Evolutionary conservation across 2,113 vertebrate genomes (phyloP).

Genomic region (Perccottus glenii): DNA sequence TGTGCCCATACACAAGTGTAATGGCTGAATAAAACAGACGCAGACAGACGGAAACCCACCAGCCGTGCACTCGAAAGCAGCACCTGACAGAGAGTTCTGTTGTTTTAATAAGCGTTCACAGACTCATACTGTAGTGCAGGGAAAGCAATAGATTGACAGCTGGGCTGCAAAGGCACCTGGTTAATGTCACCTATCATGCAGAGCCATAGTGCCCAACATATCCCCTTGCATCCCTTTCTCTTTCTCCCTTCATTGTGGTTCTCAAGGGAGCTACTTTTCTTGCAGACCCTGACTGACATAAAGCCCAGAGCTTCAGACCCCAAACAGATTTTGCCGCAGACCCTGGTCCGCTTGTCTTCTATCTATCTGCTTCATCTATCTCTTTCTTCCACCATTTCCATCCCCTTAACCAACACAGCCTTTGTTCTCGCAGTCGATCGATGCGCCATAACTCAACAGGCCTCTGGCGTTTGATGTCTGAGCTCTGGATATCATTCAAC

Average conservation of each 20-base stretch:
- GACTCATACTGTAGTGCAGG: conserved; percentile 36
- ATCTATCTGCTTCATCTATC: conserved; percentile 72
- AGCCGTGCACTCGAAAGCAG: conserved; percentile 35
- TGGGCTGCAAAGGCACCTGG: conserved; percentile 72
- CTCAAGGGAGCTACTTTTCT: conserved; percentile 74
- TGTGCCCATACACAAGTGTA: conserved; percentile 62
- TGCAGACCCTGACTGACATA: conserved; percentile 70
- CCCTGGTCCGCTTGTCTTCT: conserved; percentile 62
- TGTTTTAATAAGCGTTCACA: conserved; percentile 23
- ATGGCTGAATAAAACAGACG: conserved; percentile 56
- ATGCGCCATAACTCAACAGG: conserved; percentile 74
- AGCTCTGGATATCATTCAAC: conserved; percentile 76
- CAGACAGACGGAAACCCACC: conserved; percentile 43
- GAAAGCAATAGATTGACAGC: conserved; percentile 58
- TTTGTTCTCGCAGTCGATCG: conserved; percentile 73
- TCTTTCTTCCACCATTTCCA: conserved; percentile 68
- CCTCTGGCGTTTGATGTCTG: conserved; percentile 73
- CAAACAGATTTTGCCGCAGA: conserved; percentile 69
- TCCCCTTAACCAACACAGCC: conserved; percentile 57
- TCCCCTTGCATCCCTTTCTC: conserved; percentile 63
- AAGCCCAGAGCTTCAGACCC: conserved; percentile 65
- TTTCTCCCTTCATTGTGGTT: conserved; percentile 53
- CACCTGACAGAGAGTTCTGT: conserved; percentile 63
- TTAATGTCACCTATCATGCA: conserved; percentile 78
- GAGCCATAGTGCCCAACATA: conserved; percentile 61